A percentile compares a stretch with the other conserved stretches of the same genome.
These are phyloP conservation scores for Aplocera efformata DNA, from an alignment of 2,888 invertebrate genomes.

Conservation along the genomic window DNA sequence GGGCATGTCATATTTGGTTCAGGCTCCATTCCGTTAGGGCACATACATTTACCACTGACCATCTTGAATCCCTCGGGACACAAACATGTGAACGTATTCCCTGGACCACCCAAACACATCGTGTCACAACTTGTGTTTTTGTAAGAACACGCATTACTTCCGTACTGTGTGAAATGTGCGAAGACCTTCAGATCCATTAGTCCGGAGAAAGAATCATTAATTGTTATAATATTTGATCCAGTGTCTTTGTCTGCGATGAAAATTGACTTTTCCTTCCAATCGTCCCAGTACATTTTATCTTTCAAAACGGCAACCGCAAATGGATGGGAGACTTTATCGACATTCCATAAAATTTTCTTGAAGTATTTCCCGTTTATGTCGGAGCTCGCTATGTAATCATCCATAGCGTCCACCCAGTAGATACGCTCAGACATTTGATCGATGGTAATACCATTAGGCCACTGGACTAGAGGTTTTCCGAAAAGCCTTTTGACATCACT, in stretches of 20 bases:
- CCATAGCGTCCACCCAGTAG: conserved; percentile 93
- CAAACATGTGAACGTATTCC: conserved; percentile 83
- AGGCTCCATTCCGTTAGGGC: conserved; percentile 85
- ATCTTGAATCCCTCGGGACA: conserved; percentile 89
- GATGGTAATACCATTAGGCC: conserved; percentile 94
- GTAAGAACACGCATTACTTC: conserved; percentile 85
- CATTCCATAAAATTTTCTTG: conserved; percentile 83
- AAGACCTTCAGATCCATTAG: conserved; percentile 91
- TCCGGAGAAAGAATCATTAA: conserved; percentile 83
- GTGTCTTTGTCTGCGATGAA: conserved; percentile 90
- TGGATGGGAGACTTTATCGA: conserved; percentile 87
- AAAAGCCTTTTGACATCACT: conserved; percentile 83
- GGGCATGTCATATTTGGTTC: conserved; percentile 86
- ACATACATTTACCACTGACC: conserved; percentile 83
- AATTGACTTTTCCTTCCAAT: conserved; percentile 90
- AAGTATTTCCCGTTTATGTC: conserved; percentile 86
- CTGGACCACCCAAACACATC: conserved; percentile 89
- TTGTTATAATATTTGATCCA: conserved; percentile 81
- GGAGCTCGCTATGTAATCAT: conserved; percentile 89
- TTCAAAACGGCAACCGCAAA: conserved; percentile 93
- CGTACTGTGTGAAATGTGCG: conserved; percentile 87
- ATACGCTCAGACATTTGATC: conserved; percentile 90
- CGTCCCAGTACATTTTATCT: conserved; percentile 93
- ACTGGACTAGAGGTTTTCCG: conserved; percentile 84
- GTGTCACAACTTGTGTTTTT: conserved; percentile 83